Percentiles rank a stretch among this genome's conserved stretches.
These are phyloP conservation scores for Mallotus villosus DNA, from an alignment of 2,797 vertebrate species.

Conservation along the genomic window DNA sequence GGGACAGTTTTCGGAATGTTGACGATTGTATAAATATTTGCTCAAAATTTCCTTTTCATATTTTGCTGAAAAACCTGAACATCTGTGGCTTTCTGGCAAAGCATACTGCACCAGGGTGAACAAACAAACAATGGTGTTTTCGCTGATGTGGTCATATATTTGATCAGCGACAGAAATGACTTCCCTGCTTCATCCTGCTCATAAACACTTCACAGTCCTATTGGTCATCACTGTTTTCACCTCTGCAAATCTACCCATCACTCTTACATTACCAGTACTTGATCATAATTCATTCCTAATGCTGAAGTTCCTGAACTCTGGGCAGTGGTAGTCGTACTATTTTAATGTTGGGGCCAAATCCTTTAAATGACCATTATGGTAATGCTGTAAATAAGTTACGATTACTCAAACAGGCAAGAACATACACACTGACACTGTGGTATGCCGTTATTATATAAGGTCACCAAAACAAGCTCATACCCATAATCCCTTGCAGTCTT, in stretches of 20 bases:
- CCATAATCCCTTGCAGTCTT: conserved; percentile 3
- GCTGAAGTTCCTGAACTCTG: neutral
- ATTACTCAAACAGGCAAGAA: conserved; percentile 18
- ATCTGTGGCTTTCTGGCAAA: conserved; percentile 32
- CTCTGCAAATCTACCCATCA: neutral
- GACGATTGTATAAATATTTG: conserved; percentile 67
- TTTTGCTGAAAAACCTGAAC: conserved; percentile 38
- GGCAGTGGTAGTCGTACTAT: neutral
- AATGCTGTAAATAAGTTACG: neutral
- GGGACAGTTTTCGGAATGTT: conserved; percentile 63
- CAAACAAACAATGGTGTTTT: conserved; percentile 8
- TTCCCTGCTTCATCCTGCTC: neutral
- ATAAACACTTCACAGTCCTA: neutral
- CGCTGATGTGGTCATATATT: neutral
- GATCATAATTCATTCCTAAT: too few relatives aligned
- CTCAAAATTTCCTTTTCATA: conserved; percentile 55
- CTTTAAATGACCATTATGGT: conserved; percentile 5
- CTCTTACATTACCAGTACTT: neutral
- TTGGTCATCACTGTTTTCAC: neutral
- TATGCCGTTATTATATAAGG: conserved; percentile 24
- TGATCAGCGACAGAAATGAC: conserved; percentile 9
- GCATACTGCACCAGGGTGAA: conserved; percentile 19
- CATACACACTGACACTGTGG: neutral
- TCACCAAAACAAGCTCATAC: neutral
- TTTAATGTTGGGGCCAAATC: neutral